Conservation (phyloP, 2,113 vertebrate genomes). For the Limnothrissa miodon region DNA sequence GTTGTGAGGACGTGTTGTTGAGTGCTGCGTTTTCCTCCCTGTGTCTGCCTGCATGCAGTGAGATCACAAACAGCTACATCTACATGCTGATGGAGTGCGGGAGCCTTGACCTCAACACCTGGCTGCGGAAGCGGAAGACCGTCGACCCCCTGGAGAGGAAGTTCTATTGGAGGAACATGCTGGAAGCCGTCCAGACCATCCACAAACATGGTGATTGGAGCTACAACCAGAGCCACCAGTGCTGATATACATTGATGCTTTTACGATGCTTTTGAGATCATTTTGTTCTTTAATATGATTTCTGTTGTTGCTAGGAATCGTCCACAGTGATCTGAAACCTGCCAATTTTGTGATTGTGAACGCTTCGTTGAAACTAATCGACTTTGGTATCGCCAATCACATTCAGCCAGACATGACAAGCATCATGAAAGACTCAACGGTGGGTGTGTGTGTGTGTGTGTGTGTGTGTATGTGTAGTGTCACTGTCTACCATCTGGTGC, state of each 20-base stretch:
- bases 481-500: neutral
- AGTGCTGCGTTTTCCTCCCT: neutral
- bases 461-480: neutral
- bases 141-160: slow-evolving; percentile 90
- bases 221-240: neutral
- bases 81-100: slow-evolving; percentile 99
- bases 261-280: neutral
- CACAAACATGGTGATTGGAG: slow-evolving; percentile 83
- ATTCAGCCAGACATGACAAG: slow-evolving; percentile 97
- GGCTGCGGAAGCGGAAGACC: slow-evolving; percentile 89
- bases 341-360: slow-evolving; percentile 97
- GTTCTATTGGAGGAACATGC: slow-evolving; percentile 97
- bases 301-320: slow-evolving; percentile 75
- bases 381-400: slow-evolving; percentile 96
- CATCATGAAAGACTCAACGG: slow-evolving; percentile 95
- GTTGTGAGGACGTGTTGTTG: neutral
- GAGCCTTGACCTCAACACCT: slow-evolving; percentile 93
- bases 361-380: slow-evolving; percentile 92
- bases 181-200: slow-evolving; percentile 94
- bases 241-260: neutral
- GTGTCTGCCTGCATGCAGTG: slow-evolving; percentile 71
- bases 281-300: neutral
- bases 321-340: slow-evolving; percentile 96
- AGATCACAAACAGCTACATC: slow-evolving; percentile 86
- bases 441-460: slow-evolving; percentile 48